phyloP scores from a whole-genome alignment of 1,140 invertebrate genomes.

The Drosophila equinoxialis region DNA sequence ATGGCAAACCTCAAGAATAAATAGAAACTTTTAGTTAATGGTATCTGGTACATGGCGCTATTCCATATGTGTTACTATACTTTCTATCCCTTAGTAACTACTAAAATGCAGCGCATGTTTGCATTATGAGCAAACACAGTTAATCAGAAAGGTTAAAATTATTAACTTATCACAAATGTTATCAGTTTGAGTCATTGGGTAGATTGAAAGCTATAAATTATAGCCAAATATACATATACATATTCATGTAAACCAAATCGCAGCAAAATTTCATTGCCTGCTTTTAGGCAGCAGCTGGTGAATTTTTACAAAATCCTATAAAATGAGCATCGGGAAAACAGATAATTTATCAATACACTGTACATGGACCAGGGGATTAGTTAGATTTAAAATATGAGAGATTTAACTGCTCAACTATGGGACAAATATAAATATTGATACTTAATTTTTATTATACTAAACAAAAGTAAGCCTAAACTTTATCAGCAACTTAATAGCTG shows the following conservation, averaged over 20 bases:
- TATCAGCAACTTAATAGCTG: too few species aligned
- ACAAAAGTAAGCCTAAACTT: too few species aligned
- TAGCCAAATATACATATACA: neutral
- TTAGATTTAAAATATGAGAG: conserved; percentile 4
- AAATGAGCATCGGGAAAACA: neutral
- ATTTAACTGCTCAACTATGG: neutral
- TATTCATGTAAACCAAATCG: conserved; percentile 11
- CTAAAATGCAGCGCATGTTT: too few species aligned
- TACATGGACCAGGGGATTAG: conserved; percentile 1
- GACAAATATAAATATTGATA: too few species aligned
- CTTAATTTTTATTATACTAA: too few species aligned
- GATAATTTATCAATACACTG: conserved; percentile 4
- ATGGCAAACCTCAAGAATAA: too few species aligned
- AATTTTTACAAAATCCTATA: conserved; percentile 6
- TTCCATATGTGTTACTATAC: neutral
- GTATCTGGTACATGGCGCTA: neutral
- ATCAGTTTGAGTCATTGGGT: neutral
- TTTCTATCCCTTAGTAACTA: too few species aligned
- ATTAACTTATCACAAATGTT: neutral
- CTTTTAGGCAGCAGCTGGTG: conserved; percentile 42
- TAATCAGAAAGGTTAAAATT: neutral
- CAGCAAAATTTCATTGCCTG: conserved; percentile 47
- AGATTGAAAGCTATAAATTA: conserved; percentile 8
- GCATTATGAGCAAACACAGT: neutral
- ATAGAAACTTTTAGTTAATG: too few species aligned